A percentile compares a stretch with the other conserved stretches of the same genome.
phyloP scores from a whole-genome alignment of 1,140 invertebrate genomes.

The Glossosoma conforme region DNA sequence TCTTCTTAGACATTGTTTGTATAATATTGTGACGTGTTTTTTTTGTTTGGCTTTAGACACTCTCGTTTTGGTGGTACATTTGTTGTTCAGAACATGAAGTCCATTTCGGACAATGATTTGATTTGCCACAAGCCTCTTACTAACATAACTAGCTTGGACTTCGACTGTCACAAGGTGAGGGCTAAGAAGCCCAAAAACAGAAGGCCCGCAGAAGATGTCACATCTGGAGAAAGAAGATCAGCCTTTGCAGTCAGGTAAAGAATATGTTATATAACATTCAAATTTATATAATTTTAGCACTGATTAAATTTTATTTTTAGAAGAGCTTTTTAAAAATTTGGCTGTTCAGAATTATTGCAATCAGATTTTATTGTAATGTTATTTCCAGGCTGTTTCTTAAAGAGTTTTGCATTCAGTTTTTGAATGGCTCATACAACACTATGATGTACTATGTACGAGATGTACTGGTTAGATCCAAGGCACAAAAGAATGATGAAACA shows the following conservation, averaged over 20 bases:
- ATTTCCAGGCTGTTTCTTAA: slow-evolving; percentile 70
- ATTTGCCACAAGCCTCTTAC: slow-evolving; percentile 83
- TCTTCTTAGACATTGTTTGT: slow-evolving; percentile 1
- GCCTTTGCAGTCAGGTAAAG: slow-evolving; percentile 66
- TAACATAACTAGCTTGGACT: slow-evolving; percentile 69
- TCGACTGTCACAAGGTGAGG: slow-evolving; percentile 69
- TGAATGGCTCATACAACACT: slow-evolving; percentile 87
- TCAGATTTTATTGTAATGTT: slow-evolving; percentile 5
- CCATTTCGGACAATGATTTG: slow-evolving; percentile 84
- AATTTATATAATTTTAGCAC: not conserved
- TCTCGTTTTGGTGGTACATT: slow-evolving; percentile 92
- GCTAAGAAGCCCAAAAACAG: slow-evolving; percentile 63
- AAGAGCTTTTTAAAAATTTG: not conserved
- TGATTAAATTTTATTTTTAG: not conserved
- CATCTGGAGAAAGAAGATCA: slow-evolving; percentile 60
- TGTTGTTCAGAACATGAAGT: slow-evolving; percentile 88
- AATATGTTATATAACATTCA: not conserved
- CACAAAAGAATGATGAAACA: slow-evolving; percentile 76
- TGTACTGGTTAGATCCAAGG: slow-evolving; percentile 56
- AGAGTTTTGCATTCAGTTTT: slow-evolving; percentile 91
- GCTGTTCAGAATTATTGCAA: not conserved
- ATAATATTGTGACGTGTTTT: too few relatives aligned
- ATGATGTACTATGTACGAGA: slow-evolving; percentile 75
- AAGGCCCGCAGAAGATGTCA: slow-evolving; percentile 53
- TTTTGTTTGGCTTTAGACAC: slow-evolving; percentile 55